Evolutionary conservation across 2,888 invertebrate genomes (phyloP).

Genomic region (Cryptosula pallasiana): DNA sequence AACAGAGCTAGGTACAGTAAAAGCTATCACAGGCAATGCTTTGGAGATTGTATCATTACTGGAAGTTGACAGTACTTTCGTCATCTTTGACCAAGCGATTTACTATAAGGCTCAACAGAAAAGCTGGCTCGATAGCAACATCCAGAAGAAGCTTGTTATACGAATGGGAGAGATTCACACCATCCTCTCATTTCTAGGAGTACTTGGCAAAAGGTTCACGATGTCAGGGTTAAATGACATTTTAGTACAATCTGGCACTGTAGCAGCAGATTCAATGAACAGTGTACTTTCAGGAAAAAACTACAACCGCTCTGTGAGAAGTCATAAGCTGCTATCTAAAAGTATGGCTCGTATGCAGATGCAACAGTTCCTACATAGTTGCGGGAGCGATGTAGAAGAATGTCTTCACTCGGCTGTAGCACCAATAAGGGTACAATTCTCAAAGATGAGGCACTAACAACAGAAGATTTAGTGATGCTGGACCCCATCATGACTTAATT

Average conservation of each 20-base stretch:
- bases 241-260: constrained; percentile 22
- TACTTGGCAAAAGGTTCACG: constrained; percentile 26
- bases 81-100: constrained; percentile 27
- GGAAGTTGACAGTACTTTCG: background rate
- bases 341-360: constrained; percentile 24
- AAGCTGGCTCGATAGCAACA: constrained; percentile 21
- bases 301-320: constrained; percentile 25
- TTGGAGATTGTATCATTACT: constrained; percentile 25
- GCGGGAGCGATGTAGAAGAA: too few species aligned
- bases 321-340: constrained; percentile 26
- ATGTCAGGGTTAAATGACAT: constrained; percentile 26
- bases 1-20: background rate
- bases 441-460: too few species aligned
- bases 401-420: too few species aligned
- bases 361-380: too few species aligned
- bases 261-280: constrained; percentile 26
- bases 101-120: constrained; percentile 27
- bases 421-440: too few species aligned
- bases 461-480: too few species aligned
- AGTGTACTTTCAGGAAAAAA: constrained; percentile 25
- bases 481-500: too few species aligned
- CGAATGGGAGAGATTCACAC: constrained; percentile 26
- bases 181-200: constrained; percentile 23
- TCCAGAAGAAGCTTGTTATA: background rate
- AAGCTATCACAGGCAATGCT: constrained; percentile 17